phyloP scores from a whole-genome alignment of 2,113 vertebrate species.

The Bujurquina vittata region DNA sequence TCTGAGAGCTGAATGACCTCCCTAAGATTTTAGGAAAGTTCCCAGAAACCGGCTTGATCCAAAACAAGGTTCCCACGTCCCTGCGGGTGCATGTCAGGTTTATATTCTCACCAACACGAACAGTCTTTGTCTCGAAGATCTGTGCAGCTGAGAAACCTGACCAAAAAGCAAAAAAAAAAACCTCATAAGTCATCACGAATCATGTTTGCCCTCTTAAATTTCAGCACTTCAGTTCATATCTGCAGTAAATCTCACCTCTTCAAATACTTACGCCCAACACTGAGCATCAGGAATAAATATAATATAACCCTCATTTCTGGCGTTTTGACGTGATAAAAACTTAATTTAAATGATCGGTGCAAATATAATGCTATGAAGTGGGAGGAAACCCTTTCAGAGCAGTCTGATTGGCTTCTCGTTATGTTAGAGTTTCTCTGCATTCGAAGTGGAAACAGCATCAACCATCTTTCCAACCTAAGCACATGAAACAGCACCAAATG shows the following conservation, averaged over 20 bases:
- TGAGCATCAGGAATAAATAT: constrained; percentile 20
- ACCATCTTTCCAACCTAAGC: constrained; percentile 5
- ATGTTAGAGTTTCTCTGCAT: neutral
- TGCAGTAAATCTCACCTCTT: neutral
- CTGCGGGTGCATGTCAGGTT: constrained; percentile 3
- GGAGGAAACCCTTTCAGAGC: constrained; percentile 19
- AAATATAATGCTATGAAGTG: constrained; percentile 24
- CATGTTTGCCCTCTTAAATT: neutral
- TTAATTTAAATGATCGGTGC: neutral
- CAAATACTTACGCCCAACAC: constrained; percentile 34
- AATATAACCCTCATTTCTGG: constrained; percentile 10
- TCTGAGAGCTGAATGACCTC: neutral
- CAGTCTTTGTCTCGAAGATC: neutral
- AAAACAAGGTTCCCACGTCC: neutral
- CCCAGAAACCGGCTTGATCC: constrained; percentile 46
- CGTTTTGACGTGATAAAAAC: fast-evolving
- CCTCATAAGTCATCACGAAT: neutral
- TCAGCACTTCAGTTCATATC: neutral
- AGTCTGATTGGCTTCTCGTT: constrained; percentile 35
- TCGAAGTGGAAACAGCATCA: constrained; percentile 33
- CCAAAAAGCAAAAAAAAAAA: neutral
- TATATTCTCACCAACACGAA: constrained; percentile 29
- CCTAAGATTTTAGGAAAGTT: constrained; percentile 14
- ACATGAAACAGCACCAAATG: constrained; percentile 8
- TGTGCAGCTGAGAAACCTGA: constrained; percentile 1